Conservation (phyloP, 2,888 invertebrate genomes). For the Lepetodrilus schrolli region DNA sequence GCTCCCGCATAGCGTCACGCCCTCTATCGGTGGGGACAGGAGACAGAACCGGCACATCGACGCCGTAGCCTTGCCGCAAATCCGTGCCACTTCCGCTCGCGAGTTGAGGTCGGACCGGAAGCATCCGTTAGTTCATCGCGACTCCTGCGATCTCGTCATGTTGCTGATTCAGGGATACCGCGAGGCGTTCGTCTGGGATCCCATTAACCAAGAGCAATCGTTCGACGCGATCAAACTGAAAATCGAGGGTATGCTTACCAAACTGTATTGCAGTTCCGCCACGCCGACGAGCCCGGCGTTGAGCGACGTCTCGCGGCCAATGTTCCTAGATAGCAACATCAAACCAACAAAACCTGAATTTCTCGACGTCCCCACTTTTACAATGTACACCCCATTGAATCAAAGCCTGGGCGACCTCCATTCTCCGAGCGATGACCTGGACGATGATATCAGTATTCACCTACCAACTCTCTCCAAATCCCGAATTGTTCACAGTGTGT, state of each 20-base stretch:
- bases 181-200: slow-evolving; percentile 15
- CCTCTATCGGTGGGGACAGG: background rate
- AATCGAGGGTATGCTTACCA: background rate
- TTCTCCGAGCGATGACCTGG: background rate
- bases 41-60: background rate
- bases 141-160: slow-evolving; percentile 21
- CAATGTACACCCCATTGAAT: background rate
- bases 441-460: background rate
- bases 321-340: background rate
- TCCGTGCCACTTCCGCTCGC: background rate
- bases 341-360: background rate
- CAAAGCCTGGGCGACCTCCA: background rate
- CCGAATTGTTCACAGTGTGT: background rate
- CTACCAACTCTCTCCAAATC: background rate
- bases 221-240: slow-evolving; percentile 12
- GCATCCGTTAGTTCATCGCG: background rate
- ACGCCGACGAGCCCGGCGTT: background rate
- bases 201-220: background rate
- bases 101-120: background rate
- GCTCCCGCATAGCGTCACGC: background rate
- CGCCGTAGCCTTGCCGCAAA: background rate
- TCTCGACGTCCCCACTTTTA: background rate
- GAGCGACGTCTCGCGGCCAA: background rate
- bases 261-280: background rate
- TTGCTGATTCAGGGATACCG: slow-evolving; percentile 29